phyloP scores from a whole-genome alignment of 2,797 vertebrate genomes.

The Sebastes jordani region DNA sequence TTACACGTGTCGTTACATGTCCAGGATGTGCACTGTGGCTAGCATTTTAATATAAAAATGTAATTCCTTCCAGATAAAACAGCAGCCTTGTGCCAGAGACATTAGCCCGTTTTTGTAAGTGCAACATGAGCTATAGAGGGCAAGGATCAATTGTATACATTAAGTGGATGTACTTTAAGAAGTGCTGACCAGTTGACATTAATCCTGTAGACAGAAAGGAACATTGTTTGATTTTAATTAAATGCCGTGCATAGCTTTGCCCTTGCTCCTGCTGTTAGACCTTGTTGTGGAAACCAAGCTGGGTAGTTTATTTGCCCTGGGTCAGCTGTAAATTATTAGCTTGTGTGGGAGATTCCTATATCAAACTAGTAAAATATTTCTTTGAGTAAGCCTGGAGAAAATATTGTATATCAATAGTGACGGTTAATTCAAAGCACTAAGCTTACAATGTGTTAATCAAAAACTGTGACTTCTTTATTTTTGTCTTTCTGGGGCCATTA shows the following conservation, averaged over 20 bases:
- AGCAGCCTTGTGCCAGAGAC: neutral
- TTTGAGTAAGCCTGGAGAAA: constrained; percentile 1
- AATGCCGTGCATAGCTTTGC: neutral
- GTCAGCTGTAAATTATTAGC: constrained; percentile 1
- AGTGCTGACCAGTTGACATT: neutral
- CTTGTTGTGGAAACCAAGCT: neutral
- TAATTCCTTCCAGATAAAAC: neutral
- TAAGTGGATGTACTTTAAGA: neutral
- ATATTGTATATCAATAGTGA: neutral
- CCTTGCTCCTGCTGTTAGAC: neutral
- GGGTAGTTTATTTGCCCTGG: neutral
- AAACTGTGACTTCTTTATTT: constrained; percentile 14
- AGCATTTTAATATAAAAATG: neutral
- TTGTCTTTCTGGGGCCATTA: constrained; percentile 22
- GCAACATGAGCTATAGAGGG: neutral
- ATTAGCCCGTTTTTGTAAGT: neutral
- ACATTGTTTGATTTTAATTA: neutral
- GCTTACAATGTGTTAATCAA: constrained; percentile 4
- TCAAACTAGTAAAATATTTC: neutral
- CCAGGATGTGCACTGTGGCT: neutral
- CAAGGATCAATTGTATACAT: neutral
- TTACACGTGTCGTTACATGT: neutral
- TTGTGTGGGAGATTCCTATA: constrained; percentile 5
- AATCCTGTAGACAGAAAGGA: neutral
- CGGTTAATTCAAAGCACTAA: constrained; percentile 4